A percentile compares a stretch with the other conserved stretches of the same genome.
phyloP scores from a whole-genome alignment of 2,797 vertebrate species.

The Tenualosa thibaudeaui region DNA sequence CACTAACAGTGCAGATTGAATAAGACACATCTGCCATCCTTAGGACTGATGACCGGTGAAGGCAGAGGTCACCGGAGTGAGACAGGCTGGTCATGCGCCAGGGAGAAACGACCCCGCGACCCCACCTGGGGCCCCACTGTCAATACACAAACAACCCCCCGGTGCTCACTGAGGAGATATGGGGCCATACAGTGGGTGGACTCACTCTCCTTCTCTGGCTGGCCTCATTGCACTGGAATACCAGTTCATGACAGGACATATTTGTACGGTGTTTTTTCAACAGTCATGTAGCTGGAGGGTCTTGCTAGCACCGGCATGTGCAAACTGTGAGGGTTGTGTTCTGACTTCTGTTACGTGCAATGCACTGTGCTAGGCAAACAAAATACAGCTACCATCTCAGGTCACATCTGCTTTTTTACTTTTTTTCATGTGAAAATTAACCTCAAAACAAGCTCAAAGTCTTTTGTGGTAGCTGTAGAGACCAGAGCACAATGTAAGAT shows the following conservation, averaged over 20 bases:
- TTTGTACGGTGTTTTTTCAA: not conserved
- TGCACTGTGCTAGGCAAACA: not conserved
- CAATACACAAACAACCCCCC: slow-evolving; percentile 12
- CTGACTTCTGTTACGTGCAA: not conserved
- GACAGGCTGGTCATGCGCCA: slow-evolving; percentile 17
- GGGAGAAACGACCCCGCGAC: slow-evolving; percentile 25
- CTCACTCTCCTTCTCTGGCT: not conserved
- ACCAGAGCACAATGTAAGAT: not conserved
- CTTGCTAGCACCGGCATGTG: not conserved
- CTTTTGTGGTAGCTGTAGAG: not conserved
- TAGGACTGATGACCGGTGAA: slow-evolving; percentile 28
- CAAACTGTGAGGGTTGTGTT: not conserved
- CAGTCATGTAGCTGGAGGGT: not conserved
- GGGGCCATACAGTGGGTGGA: not conserved
- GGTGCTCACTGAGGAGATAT: not conserved
- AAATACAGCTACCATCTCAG: not conserved
- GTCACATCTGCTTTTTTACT: not conserved
- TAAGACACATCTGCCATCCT: slow-evolving; percentile 43
- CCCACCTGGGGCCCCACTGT: slow-evolving; percentile 10
- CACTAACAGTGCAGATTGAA: slow-evolving; percentile 39
- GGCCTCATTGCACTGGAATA: not conserved
- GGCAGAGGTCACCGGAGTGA: slow-evolving; percentile 33
- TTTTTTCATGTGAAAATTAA: not conserved
- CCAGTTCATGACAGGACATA: not conserved
- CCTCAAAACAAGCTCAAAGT: not conserved